These are phyloP conservation scores for Protodeltote pygarga DNA, from an alignment of 2,888 invertebrate genomes.

Conservation along the genomic window DNA sequence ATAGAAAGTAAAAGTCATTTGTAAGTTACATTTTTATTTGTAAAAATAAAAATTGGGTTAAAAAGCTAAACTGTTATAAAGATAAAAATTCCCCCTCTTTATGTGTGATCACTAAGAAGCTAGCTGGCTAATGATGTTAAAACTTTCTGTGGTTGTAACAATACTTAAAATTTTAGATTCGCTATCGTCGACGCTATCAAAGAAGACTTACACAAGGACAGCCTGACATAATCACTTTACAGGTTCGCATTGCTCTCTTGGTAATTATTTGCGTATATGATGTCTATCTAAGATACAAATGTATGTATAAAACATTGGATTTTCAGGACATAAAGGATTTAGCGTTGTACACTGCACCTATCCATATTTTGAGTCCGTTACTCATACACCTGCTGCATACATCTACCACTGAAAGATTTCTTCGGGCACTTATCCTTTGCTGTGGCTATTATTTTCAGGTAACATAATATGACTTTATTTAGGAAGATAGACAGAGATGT, in stretches of 20 bases:
- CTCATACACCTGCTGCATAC: slow-evolving; percentile 88
- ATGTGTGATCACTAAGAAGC: too few relatives aligned
- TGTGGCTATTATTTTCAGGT: slow-evolving; percentile 89
- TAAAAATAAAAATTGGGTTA: too few relatives aligned
- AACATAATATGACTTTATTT: slow-evolving; percentile 14
- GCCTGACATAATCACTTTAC: slow-evolving; percentile 84
- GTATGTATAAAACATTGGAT: slow-evolving; percentile 10
- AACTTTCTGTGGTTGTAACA: slow-evolving; percentile 28
- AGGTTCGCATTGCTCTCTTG: slow-evolving; percentile 58
- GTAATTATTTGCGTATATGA: too few relatives aligned
- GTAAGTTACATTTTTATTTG: too few relatives aligned
- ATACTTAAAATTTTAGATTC: slow-evolving; percentile 73
- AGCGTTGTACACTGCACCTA: slow-evolving; percentile 85
- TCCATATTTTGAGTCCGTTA: slow-evolving; percentile 83
- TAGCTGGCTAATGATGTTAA: neutral
- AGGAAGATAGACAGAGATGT: too few relatives aligned
- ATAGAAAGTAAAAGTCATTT: too few relatives aligned
- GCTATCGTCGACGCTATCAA: slow-evolving; percentile 87
- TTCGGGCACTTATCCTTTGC: slow-evolving; percentile 88
- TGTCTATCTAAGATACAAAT: too few relatives aligned
- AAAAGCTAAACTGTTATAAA: too few relatives aligned
- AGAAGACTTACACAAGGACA: slow-evolving; percentile 85
- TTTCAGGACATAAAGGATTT: slow-evolving; percentile 82
- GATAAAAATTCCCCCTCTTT: too few relatives aligned
- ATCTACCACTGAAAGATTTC: slow-evolving; percentile 87